These are phyloP conservation scores for Papilio demoleus DNA, from an alignment of 2,888 invertebrate species.

Conservation along the genomic window DNA sequence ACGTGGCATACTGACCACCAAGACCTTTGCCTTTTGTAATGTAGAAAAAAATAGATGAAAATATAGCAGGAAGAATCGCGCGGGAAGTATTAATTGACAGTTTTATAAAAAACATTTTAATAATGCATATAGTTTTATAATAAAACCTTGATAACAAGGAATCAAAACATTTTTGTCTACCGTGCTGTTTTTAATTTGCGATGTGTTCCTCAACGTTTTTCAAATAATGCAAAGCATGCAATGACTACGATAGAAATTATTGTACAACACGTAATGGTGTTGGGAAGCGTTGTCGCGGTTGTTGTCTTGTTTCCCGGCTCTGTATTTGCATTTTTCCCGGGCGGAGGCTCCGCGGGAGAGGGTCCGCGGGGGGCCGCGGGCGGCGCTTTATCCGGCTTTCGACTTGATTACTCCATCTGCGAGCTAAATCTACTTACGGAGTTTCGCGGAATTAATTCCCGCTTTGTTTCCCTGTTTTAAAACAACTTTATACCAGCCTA, in stretches of 20 bases:
- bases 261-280: conserved; percentile 42
- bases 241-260: background rate
- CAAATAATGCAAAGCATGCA: too few species aligned
- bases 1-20: too few species aligned
- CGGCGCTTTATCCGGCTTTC: conserved; percentile 45
- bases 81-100: too few species aligned
- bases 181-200: too few species aligned
- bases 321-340: conserved; percentile 66
- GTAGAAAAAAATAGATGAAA: too few species aligned
- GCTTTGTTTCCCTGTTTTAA: conserved; percentile 16
- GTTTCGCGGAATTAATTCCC: conserved; percentile 47
- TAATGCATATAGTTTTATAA: too few species aligned
- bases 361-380: background rate
- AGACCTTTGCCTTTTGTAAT: too few species aligned
- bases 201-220: too few species aligned
- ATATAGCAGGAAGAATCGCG: too few species aligned
- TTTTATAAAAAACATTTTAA: too few species aligned
- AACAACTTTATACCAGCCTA: conserved; percentile 20
- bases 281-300: conserved; percentile 44
- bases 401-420: conserved; percentile 57
- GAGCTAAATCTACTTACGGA: conserved; percentile 53
- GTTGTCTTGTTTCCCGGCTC: conserved; percentile 53
- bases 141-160: too few species aligned
- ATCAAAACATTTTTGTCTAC: too few species aligned
- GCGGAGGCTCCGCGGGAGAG: conserved; percentile 36